These are phyloP conservation scores for Colaptes auratus DNA, from an alignment of 2,113 vertebrate genomes.

Conservation along the genomic window DNA sequence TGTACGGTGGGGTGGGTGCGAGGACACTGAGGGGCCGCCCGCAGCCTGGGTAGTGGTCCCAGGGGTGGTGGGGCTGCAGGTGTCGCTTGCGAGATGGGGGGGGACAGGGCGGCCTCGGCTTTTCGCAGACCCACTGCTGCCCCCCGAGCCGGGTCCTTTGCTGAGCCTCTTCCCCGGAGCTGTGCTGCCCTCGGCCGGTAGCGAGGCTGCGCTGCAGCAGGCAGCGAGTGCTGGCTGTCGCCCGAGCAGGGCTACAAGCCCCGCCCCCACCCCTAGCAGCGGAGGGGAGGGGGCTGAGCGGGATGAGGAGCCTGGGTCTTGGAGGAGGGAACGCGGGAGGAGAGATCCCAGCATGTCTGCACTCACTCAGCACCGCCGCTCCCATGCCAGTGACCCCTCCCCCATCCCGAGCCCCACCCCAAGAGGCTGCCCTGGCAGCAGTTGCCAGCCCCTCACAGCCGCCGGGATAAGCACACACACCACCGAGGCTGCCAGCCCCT, in stretches of 20 bases:
- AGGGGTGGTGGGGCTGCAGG: neutral
- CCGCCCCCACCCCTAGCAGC: neutral
- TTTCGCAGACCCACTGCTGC: neutral
- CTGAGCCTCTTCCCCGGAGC: neutral
- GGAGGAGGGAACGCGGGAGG: neutral
- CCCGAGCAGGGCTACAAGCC: too few species aligned
- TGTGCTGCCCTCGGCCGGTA: conserved; percentile 38
- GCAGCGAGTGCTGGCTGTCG: neutral
- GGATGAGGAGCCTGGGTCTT: neutral
- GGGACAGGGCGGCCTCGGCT: neutral
- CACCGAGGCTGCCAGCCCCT: neutral
- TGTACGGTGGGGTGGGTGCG: neutral
- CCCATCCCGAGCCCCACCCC: too few species aligned
- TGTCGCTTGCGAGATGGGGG: neutral
- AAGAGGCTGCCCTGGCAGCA: neutral
- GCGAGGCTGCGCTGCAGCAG: neutral
- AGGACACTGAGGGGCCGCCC: neutral
- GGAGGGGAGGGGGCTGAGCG: neutral
- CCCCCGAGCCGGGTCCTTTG: neutral
- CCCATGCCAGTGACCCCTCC: neutral
- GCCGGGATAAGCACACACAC: neutral
- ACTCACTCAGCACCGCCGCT: neutral
- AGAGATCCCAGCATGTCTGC: neutral
- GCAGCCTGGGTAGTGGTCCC: neutral
- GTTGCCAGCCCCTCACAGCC: neutral